Percentiles rank a stretch among this genome's conserved stretches.
phyloP scores from a whole-genome alignment of 2,113 vertebrate species.

The Chionomys nivalis region DNA sequence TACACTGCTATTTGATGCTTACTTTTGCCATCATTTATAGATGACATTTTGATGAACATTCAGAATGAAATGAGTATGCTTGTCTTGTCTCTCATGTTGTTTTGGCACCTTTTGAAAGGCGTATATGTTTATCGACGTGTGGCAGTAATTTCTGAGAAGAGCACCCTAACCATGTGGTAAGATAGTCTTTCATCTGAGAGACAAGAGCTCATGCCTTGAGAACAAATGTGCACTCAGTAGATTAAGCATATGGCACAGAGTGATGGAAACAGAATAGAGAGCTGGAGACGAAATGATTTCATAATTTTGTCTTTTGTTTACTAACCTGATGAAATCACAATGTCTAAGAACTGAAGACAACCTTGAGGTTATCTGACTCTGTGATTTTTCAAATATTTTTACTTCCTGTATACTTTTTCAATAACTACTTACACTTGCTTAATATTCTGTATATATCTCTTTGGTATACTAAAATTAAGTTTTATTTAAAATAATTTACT shows the following conservation, averaged over 20 bases:
- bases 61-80: background rate
- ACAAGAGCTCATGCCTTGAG: background rate
- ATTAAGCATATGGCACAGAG: background rate
- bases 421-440: background rate
- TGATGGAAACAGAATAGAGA: background rate
- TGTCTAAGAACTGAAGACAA: background rate
- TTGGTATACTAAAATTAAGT: background rate
- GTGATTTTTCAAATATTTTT: constrained; percentile 26
- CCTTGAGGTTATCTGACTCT: background rate
- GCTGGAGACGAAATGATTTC: constrained; percentile 4
- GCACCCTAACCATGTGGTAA: constrained; percentile 22
- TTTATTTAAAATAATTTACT: constrained; percentile 22
- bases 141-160: constrained; percentile 54
- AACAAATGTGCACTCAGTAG: background rate
- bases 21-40: background rate
- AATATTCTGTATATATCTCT: background rate
- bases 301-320: constrained; percentile 21
- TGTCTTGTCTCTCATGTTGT: background rate
- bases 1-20: background rate
- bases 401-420: background rate
- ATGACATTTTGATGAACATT: constrained; percentile 26
- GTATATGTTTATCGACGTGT: background rate
- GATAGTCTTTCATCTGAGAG: constrained; percentile 13
- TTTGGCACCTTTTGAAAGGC: constrained; percentile 3
- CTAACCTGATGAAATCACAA: background rate